phyloP scores from a whole-genome alignment of 2,113 vertebrate genomes.

The Ammospiza nelsoni region DNA sequence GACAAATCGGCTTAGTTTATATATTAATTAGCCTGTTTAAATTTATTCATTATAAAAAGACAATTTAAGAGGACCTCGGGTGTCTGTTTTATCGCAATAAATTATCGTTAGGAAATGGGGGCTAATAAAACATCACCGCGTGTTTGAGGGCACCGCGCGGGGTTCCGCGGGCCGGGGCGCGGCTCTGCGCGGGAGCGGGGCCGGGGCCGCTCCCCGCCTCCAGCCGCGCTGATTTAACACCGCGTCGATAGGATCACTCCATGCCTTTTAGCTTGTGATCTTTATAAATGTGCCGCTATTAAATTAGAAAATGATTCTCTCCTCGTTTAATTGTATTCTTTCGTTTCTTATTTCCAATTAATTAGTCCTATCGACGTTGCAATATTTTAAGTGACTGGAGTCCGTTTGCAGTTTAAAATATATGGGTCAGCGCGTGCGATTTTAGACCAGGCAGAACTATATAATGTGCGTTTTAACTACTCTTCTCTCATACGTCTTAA shows the following conservation, averaged over 20 bases:
- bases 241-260: conserved; percentile 79
- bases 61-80: conserved; percentile 85
- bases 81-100: conserved; percentile 92
- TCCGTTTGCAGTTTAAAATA: conserved; percentile 82
- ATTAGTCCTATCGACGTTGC: conserved; percentile 86
- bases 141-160: conserved; percentile 52
- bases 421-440: conserved; percentile 74
- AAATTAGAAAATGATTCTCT: conserved; percentile 89
- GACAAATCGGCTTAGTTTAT: conserved; percentile 97
- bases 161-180: not conserved
- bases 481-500: conserved; percentile 73
- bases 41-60: conserved; percentile 98
- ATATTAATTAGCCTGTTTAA: conserved; percentile 94
- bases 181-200: not conserved
- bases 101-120: conserved; percentile 81
- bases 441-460: conserved; percentile 69
- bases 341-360: conserved; percentile 86
- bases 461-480: conserved; percentile 79
- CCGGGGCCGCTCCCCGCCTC: not conserved
- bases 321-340: conserved; percentile 87
- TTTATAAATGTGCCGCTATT: conserved; percentile 86
- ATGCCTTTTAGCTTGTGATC: conserved; percentile 83
- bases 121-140: conserved; percentile 70
- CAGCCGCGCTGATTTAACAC: conserved; percentile 73
- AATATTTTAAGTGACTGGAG: conserved; percentile 83